Base-by-base conservation (phyloP, 2,113 vertebrate species). In the Ibidorhyncha struthersii region DNA sequence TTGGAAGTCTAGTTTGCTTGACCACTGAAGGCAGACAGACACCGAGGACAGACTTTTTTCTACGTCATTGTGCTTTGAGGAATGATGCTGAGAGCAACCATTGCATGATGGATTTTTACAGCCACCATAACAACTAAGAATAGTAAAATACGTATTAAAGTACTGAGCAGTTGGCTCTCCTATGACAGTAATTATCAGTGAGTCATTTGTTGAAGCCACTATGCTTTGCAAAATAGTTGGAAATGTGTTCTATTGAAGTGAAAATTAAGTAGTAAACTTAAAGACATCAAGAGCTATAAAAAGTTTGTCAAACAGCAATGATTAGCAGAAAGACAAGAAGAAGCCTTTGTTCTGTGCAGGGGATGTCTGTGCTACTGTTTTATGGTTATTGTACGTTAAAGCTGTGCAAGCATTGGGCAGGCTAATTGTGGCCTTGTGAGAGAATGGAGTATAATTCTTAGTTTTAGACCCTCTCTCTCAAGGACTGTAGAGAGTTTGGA, bases 221-320 rank as follows among this genome's bases (percentile, higher is more conserved):
- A 14, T 55, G 58, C 86, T 94, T 96, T 80, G 84, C 89, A 96
- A 93, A 97, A 94, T 90, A 94, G 71, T 86, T 96, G 58, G 43
- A 94, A 96, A 95, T 93, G 36, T 95, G 78, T 93, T 95, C 84
- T 87, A 70, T 40, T 96, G 93, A 95, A 93, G 84, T 87, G 92
- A 96, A 96, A 96, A 86, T 36, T 91, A 45, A 94, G 82, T 88
- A 95, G 86, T 94, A 96, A 97, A 94, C 94, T 82, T 93, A 70
- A 70, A 80, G 62, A 77, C 86, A 93, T 73, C 65, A 91, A 77
- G 53, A 90, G 36, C 86, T 96, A 70, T 90, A 91, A 96, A 93
- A 93, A 78, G 62, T 76, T 93, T 91, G 78, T 83, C 93, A 90
- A 58, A 82, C 32, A 91, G 41, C 55, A 83, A 4, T 69, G 73